Evolutionary conservation across 2,888 invertebrate species (phyloP), one percentile per base, ranked within the genome.

Genomic region (Dichetophora obliterata): DNA sequence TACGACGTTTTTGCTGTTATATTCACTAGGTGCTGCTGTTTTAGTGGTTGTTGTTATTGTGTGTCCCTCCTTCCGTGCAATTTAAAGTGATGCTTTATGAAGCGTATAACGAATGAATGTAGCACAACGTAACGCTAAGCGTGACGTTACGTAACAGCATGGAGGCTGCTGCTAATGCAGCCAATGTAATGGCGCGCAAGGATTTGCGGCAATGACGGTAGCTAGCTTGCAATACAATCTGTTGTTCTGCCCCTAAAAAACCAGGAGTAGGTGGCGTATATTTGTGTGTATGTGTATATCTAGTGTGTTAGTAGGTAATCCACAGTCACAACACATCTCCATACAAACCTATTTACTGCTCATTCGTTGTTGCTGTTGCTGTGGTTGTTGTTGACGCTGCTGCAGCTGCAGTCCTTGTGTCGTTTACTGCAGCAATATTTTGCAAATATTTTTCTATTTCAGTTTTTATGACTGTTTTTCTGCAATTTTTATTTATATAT

Each of bases 351-450:
- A 65, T 43, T 66, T 19, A 66, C 19, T 43, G 22, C 19, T 27
- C n/a, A 11, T 69, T 57, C 48, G 54, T 69, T 61, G 69, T n/a
- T 73, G 34, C 65, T 37, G 52, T 54, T 27, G 48, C 37, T 75
- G 24, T 43, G 9, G 2, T 48, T 57, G 70, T 34, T 65, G 70
- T 70, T 70, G 63, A 37, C 76, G 48, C 52, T 48, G 37, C 22
- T 72, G 43, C 5, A 22, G 43, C 66, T 77, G 72, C 76, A 75
- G 78, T 78, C 75, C 77, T 80, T 77, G 77, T 79, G 77, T 77
- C 77, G 79, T 75, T 76, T 79, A 77, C 78, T 76, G 77, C 77
- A 78, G 77, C 78, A 75, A 77, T 76, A 70, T 43, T 43, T 43
- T 43, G 1, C 14, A 43, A 43, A 78, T 75, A 76, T 71, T 77